Conservation (phyloP, 2,797 vertebrate genomes). For the Gobionotothen gibberifrons region DNA sequence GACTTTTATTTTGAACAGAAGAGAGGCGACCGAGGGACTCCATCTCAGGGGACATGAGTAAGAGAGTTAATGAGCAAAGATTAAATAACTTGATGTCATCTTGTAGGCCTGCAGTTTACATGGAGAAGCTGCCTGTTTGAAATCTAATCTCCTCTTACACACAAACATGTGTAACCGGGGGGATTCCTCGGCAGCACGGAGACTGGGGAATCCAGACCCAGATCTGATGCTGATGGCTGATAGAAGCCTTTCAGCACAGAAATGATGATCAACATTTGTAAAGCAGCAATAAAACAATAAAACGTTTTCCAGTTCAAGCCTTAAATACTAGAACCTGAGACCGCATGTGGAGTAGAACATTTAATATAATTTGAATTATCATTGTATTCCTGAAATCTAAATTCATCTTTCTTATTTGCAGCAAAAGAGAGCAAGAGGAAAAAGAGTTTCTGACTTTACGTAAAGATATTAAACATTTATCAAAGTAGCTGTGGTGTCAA, state of each 20-base stretch:
- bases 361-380: conserved; percentile 31
- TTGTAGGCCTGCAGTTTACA: conserved; percentile 33
- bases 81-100: conserved; percentile 54
- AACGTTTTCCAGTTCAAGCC: background rate
- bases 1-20: background rate
- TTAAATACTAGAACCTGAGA: conserved; percentile 17
- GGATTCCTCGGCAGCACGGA: conserved; percentile 68
- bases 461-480: background rate
- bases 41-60: conserved; percentile 27
- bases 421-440: background rate
- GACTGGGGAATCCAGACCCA: conserved; percentile 61
- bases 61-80: conserved; percentile 45
- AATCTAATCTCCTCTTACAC: conserved; percentile 62
- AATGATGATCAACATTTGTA: conserved; percentile 46
- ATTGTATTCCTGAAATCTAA: conserved; percentile 20
- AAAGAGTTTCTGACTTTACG: background rate
- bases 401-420: conserved; percentile 2
- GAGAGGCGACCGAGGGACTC: background rate
- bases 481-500: background rate
- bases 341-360: background rate
- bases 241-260: conserved; percentile 48
- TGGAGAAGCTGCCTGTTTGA: conserved; percentile 37
- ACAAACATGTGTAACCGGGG: conserved; percentile 42
- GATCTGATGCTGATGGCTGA: conserved; percentile 29
- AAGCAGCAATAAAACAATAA: conserved; percentile 35